Evolutionary conservation across 2,797 vertebrate species (phyloP), one percentile per base, ranked within the genome.

Genomic region (Neosalanx taihuensis): DNA sequence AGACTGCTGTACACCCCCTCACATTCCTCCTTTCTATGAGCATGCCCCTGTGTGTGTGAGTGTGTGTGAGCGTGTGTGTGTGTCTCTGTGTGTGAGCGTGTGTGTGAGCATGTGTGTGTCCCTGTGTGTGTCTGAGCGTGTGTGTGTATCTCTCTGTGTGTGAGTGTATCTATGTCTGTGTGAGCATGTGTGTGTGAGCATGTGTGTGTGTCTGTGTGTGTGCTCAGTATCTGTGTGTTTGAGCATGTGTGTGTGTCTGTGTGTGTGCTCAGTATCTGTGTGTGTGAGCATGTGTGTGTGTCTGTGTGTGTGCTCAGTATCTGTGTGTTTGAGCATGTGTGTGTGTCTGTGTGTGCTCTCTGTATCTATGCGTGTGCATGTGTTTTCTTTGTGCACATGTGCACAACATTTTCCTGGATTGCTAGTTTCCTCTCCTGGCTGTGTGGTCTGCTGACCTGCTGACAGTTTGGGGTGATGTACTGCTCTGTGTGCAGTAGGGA

Each of bases 401-500:
- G 69, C 37, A 29, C 61, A 58, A 53, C 56, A 65, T 62, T 53
- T 63, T 61, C 41, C 56, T 58, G 31, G 23, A n/a, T 18, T 30
- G 64, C 57, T 20, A 29, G 35, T 31, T 29, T 20, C 5, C 9
- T 15, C 56, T 46, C 9, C 57, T 53, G 12, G 51, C 35, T 73
- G 85, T 80, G 76, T 46, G 53, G 26, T 58, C 20, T 26, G 41
- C 68, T 60, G 73, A 70, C 7, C 5, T 26, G 23, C 72, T 72
- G 78, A 81, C 80, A 82, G 70, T 29, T 49, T 17, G 0, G n/a
- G 56, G 46, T 70, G 79, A 83, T 84, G 83, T 84, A 84, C 64
- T 63, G 62, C 71, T 12, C 33, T n/a, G 53, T 74, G 72, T 29
- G 29, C 35, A 20, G 15, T 1, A n/a, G 26, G 53, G 17, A 31